These are phyloP conservation scores for Papilio gigon DNA, from an alignment of 2,888 invertebrate genomes.

Conservation along the genomic window DNA sequence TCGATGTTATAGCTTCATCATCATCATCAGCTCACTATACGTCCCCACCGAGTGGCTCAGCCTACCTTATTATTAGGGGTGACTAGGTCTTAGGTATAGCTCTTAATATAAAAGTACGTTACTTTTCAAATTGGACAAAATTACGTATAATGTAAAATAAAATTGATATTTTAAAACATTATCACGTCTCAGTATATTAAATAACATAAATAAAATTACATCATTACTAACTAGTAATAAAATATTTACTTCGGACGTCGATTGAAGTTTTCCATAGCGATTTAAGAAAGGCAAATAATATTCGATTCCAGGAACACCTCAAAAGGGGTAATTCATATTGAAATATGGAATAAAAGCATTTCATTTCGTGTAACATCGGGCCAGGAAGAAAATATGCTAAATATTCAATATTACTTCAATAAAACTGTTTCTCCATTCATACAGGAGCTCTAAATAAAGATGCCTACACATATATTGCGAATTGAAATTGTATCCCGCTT, in stretches of 20 bases:
- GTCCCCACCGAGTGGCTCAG: no score
- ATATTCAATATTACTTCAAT: slow-evolving; percentile 11
- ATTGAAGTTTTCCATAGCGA: neutral
- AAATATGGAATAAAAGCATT: slow-evolving; percentile 1
- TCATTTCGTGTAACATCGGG: slow-evolving; percentile 2
- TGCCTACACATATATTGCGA: slow-evolving; percentile 5
- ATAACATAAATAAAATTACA: no score
- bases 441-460: neutral
- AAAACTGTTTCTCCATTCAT: slow-evolving; percentile 10
- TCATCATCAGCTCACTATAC: no score
- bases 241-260: neutral
- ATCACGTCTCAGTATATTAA: no score
- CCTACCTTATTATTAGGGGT: no score
- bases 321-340: slow-evolving; percentile 19
- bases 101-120: no score
- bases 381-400: slow-evolving; percentile 6
- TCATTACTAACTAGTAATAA: neutral
- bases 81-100: no score
- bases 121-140: no score
- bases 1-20: no score
- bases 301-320: slow-evolving; percentile 2
- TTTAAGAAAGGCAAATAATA: neutral
- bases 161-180: no score
- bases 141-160: no score
- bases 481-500: neutral